Percentiles rank a stretch among this genome's conserved stretches.
These are phyloP conservation scores for Neolamprologus toae DNA, from an alignment of 2,113 vertebrate genomes.

Conservation along the genomic window DNA sequence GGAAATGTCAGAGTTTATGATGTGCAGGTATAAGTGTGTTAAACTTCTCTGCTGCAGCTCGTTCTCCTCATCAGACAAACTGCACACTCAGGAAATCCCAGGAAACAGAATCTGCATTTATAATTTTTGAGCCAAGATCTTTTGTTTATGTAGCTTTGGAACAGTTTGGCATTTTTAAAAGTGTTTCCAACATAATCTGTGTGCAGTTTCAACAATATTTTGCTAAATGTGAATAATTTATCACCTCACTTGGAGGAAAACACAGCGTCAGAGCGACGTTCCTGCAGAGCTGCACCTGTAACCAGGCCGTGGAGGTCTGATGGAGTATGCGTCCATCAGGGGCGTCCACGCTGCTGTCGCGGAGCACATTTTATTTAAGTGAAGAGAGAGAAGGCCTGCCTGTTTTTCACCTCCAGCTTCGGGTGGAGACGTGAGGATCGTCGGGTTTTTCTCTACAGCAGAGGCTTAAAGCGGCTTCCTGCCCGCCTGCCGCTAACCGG, in stretches of 20 bases:
- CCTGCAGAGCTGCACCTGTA: not conserved
- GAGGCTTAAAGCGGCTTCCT: not conserved
- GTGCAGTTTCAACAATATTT: not conserved
- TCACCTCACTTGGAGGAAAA: not conserved
- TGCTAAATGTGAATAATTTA: not conserved
- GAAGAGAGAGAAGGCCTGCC: not conserved
- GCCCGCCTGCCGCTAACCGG: not conserved
- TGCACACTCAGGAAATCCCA: not conserved
- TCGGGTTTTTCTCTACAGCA: not conserved
- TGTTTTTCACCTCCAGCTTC: not conserved
- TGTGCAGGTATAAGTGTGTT: not conserved
- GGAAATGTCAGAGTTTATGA: not conserved
- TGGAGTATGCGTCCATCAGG: fast-evolving
- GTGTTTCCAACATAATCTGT: not conserved
- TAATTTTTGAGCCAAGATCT: not conserved
- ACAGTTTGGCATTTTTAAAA: not conserved
- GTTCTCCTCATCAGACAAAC: not conserved
- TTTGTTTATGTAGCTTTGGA: fast-evolving
- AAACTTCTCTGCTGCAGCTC: not conserved
- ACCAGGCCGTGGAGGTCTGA: not conserved
- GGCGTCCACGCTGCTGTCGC: not conserved
- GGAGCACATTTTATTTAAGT: not conserved
- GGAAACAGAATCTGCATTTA: not conserved
- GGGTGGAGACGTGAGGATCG: not conserved
- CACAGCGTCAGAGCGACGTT: not conserved